These are phyloP conservation scores for Epistrophe eligans DNA, from an alignment of 2,888 invertebrate genomes.

Conservation along the genomic window DNA sequence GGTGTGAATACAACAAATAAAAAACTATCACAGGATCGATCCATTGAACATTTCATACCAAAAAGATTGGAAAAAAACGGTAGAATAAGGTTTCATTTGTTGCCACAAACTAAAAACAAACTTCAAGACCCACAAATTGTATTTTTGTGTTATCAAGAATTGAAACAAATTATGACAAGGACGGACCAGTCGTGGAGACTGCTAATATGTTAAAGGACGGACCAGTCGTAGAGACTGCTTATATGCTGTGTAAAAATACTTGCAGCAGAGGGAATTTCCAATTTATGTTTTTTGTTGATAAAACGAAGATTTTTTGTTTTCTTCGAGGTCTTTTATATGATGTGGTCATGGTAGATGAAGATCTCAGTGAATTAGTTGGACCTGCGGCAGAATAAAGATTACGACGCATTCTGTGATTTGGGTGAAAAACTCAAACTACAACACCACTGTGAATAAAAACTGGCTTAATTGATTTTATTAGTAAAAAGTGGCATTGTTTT, in stretches of 20 bases:
- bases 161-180: neutral
- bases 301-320: too few species aligned
- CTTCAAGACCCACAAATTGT: neutral
- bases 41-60: constrained; percentile 1
- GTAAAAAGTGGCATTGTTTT: constrained; percentile 46
- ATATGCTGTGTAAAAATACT: neutral
- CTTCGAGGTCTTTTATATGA: neutral
- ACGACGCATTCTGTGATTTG: constrained; percentile 1
- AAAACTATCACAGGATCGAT: constrained; percentile 23
- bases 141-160: neutral
- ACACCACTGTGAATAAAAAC: constrained; percentile 53
- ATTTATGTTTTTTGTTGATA: neutral
- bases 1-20: neutral
- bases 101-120: neutral
- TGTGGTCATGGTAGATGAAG: neutral
- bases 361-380: neutral
- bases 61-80: neutral
- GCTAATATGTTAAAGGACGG: neutral
- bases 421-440: constrained; percentile 38
- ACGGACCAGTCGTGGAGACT: too few species aligned
- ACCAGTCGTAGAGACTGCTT: neutral
- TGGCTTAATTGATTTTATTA: constrained; percentile 56
- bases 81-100: neutral
- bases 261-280: neutral
- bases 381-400: neutral